Evolutionary conservation across 2,113 vertebrate genomes (phyloP).

Genomic region (Notarius quadriscutis): DNA sequence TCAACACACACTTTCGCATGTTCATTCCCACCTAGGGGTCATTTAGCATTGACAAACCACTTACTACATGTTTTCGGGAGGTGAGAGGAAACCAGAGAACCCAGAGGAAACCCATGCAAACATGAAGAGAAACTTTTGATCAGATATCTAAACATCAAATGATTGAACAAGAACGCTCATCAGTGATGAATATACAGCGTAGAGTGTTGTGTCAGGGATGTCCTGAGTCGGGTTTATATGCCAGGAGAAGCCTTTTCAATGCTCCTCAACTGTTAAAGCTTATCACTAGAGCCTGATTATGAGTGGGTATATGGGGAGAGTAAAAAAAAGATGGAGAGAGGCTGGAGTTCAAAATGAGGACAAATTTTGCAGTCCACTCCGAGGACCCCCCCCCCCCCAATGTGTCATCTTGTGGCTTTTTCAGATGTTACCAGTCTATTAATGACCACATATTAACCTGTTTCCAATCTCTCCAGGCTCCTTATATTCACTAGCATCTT

Average conservation of each 20-base stretch:
- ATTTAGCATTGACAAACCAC: not conserved
- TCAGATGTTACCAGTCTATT: conserved; percentile 49
- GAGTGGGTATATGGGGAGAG: conserved; percentile 36
- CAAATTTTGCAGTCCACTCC: conserved; percentile 54
- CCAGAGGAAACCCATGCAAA: not conserved
- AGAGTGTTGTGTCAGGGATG: conserved; percentile 3
- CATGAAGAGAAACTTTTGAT: not conserved
- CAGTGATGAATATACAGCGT: not conserved
- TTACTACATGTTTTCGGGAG: not conserved
- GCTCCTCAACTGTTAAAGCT: conserved; percentile 36
- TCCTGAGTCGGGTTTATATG: conserved; percentile 24
- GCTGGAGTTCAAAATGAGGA: conserved; percentile 33
- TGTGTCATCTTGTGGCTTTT: not conserved
- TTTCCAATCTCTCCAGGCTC: not conserved
- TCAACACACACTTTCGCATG: not conserved
- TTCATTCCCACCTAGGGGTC: not conserved
- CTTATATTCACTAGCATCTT: conserved; percentile 24
- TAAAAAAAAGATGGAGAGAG: conserved; percentile 6
- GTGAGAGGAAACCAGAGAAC: not conserved
- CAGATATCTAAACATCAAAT: not conserved
- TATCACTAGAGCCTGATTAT: conserved; percentile 51
- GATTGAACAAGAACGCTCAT: not conserved
- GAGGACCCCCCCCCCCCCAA: not conserved
- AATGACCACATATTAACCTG: conserved; percentile 55
- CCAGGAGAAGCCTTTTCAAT: conserved; percentile 31